Base-by-base conservation (phyloP, 2,888 invertebrate genomes). In the Stegophylla sp. region DNA sequence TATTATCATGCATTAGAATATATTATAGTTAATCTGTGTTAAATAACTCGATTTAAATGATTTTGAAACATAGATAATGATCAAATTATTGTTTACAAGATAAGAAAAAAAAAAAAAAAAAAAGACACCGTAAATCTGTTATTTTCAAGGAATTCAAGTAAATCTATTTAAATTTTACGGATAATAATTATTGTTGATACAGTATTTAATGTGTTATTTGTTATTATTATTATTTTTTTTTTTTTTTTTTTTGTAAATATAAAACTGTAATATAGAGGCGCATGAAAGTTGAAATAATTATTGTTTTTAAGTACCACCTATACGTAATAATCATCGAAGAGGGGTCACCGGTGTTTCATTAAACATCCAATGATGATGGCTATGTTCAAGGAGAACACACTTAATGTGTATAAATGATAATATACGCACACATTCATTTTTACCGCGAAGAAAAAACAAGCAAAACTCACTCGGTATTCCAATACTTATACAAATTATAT, bases 311-410 rank as follows among this genome's bases (percentile, higher is more conserved):
- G 51, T 51, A 26, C n/a, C 45, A 3, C 9, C 26, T n/a, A n/a
- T n/a, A n/a, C n/a, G n/a, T n/a, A 23, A n/a, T n/a, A n/a, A 48
- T 45, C 3, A 48, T 48, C 17, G 67, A 67, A 45, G 45, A 67
- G 34, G 45, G 43, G 67, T 26, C 12, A 48, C 45, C 17, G 5
- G 67, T 66, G 43, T 48, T 9, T 17, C 26, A 26, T 28, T 67
- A 26, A 67, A 67, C 67, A 48, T 45, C 67, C 67, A 17, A 48
- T 26, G 26, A 48, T 64, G 26, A 17, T 67, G 1, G 45, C 26
- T 67, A n/a, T 26, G 67, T 67, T 17, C 67, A 67, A 67, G 67
- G 67, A 48, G 23, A 67, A 48, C 67, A 67, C 17, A 67, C 45
- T n/a, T 26, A 63, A 4, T 45, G 12, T 12, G 28, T 5, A 69